Conservation (phyloP, 35 echinoderm and acorn worm species). For the Strongylocentrotus purpuratus region DNA sequence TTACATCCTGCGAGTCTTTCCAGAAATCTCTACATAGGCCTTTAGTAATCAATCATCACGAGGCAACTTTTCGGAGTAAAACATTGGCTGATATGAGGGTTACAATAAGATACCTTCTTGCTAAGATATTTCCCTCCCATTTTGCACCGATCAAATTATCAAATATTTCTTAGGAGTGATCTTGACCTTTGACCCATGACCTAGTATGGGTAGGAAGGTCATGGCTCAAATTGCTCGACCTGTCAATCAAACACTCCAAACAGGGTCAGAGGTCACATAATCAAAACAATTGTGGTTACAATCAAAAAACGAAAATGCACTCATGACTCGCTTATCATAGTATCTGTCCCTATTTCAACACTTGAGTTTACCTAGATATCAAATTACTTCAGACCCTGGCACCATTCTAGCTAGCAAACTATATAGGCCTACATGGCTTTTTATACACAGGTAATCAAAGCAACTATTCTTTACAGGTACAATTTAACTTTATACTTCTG, state of each 20-base stretch:
- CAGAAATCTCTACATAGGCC: background rate
- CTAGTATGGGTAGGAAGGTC: background rate
- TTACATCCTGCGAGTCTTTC: background rate
- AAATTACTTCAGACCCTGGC: background rate
- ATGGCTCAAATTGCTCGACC: background rate
- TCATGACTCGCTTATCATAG: background rate
- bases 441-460: background rate
- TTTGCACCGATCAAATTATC: conserved; percentile 2
- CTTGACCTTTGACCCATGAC: background rate
- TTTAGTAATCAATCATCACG: background rate
- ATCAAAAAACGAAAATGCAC: background rate
- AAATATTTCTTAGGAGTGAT: conserved; percentile 18
- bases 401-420: background rate
- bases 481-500: too few species aligned
- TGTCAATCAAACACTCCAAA: conserved; percentile 11
- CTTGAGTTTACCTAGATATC: background rate
- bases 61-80: background rate
- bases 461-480: background rate
- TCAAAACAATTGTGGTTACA: conserved; percentile 1
- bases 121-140: background rate
- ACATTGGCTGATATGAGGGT: background rate
- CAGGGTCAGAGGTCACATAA: background rate
- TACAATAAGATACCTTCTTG: background rate
- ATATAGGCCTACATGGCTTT: background rate
- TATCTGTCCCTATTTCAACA: background rate